Evolutionary conservation across 2,113 vertebrate genomes (phyloP).

Genomic region (Oreochromis niloticus): DNA sequence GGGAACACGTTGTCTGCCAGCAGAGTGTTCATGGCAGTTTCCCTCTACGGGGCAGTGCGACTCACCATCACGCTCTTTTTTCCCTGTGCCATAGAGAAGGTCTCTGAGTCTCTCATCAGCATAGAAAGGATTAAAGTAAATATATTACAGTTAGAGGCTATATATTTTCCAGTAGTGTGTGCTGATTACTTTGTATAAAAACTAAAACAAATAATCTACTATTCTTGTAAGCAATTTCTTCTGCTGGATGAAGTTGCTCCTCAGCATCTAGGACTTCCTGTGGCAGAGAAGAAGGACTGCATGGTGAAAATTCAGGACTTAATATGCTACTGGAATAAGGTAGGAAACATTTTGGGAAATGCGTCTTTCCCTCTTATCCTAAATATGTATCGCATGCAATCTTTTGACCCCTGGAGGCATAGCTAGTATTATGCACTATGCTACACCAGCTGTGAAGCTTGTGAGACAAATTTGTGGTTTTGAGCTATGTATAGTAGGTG

Average conservation of each 20-base stretch:
- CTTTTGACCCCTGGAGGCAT: background rate
- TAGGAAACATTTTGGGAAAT: slow-evolving; percentile 37
- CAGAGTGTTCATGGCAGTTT: slow-evolving; percentile 83
- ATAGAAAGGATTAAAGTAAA: slow-evolving; percentile 87
- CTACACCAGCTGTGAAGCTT: background rate
- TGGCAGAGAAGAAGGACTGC: slow-evolving; percentile 61
- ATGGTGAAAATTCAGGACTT: slow-evolving; percentile 78
- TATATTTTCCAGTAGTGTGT: background rate
- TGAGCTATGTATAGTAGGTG: background rate
- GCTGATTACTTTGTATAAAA: background rate
- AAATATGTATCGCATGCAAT: background rate
- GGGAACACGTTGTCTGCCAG: slow-evolving; percentile 84
- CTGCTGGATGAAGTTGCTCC: slow-evolving; percentile 81
- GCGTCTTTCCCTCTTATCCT: background rate
- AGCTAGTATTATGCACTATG: background rate
- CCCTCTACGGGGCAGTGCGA: slow-evolving; percentile 83
- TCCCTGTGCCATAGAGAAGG: slow-evolving; percentile 84
- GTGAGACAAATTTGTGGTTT: background rate
- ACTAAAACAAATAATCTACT: background rate
- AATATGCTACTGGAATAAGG: slow-evolving; percentile 85
- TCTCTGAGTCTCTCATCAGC: slow-evolving; percentile 85
- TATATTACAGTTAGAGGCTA: background rate
- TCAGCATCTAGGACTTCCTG: slow-evolving; percentile 42
- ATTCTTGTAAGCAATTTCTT: slow-evolving; percentile 75
- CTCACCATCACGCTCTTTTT: slow-evolving; percentile 94